Evolutionary conservation across 92 coral and sea anemone genomes (phyloP).

Genomic region (Porites evermanni): DNA sequence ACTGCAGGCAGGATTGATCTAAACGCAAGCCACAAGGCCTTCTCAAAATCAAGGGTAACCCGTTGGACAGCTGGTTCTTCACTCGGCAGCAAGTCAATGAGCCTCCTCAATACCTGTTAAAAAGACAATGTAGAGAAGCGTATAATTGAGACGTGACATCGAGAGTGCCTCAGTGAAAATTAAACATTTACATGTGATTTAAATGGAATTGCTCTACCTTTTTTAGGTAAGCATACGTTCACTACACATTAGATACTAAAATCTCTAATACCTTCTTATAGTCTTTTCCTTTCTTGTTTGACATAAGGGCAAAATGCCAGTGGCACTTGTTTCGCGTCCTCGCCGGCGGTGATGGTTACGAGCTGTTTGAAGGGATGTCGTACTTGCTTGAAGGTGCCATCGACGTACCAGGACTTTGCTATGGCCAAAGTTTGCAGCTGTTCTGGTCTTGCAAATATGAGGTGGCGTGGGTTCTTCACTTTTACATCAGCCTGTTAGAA

Average conservation of each 20-base stretch:
- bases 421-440: slow-evolving; percentile 47
- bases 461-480: slow-evolving; percentile 48
- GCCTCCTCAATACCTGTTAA: slow-evolving; percentile 9
- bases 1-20: no score
- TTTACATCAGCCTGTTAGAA: slow-evolving; percentile 43
- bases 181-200: no score
- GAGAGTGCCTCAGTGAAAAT: background rate
- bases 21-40: background rate
- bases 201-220: background rate
- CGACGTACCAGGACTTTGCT: slow-evolving; percentile 67
- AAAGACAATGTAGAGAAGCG: background rate
- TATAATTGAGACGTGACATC: background rate
- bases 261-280: slow-evolving; percentile 51
- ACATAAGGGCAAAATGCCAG: slow-evolving; percentile 45
- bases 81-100: slow-evolving; percentile 18
- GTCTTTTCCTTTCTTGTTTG: slow-evolving; percentile 47
- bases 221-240: background rate
- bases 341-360: slow-evolving; percentile 56
- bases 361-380: slow-evolving; percentile 69
- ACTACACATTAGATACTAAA: background rate
- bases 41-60: no score
- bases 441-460: slow-evolving; percentile 50
- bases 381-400: slow-evolving; percentile 64
- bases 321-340: slow-evolving; percentile 64
- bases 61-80: background rate